A percentile compares a stretch with the other conserved stretches of the same genome.
phyloP scores from a whole-genome alignment of 2,797 vertebrate species.

The Oophaga sylvatica region DNA sequence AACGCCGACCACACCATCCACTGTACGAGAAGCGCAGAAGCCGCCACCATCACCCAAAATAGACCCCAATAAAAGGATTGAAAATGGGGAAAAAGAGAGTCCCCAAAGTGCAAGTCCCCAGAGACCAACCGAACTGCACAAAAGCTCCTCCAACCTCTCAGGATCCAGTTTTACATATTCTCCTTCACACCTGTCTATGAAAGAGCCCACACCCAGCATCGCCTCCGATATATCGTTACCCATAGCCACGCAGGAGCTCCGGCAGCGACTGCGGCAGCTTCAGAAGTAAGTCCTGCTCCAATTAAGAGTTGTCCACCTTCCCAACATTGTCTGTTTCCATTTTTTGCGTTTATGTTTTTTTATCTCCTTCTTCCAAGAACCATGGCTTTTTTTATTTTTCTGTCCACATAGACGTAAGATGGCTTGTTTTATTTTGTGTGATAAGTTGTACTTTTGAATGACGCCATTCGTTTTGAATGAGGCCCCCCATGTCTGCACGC shows the following conservation, averaged over 20 bases:
- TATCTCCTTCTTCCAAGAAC: no score
- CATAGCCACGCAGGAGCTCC: constrained; percentile 88
- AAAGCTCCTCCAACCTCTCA: constrained; percentile 82
- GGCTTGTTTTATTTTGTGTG: no score
- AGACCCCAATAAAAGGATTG: constrained; percentile 68
- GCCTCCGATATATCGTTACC: constrained; percentile 94
- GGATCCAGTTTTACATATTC: constrained; percentile 77
- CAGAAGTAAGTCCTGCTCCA: constrained; percentile 84
- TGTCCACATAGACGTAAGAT: no score
- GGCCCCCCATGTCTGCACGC: no score
- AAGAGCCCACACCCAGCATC: constrained; percentile 96
- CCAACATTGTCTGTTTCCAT: no score
- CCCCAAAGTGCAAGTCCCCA: constrained; percentile 73
- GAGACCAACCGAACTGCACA: constrained; percentile 72
- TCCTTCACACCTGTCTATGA: constrained; percentile 80
- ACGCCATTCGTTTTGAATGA: no score
- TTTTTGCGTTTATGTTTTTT: no score
- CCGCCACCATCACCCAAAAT: constrained; percentile 69
- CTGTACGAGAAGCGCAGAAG: constrained; percentile 67
- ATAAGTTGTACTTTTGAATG: no score
- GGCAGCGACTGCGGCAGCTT: constrained; percentile 85
- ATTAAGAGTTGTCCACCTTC: neutral
- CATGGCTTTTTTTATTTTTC: no score
- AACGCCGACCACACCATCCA: constrained; percentile 68
- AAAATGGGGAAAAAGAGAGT: constrained; percentile 68